Conservation (phyloP, 2,113 vertebrate species). For the Candoia aspera region DNA sequence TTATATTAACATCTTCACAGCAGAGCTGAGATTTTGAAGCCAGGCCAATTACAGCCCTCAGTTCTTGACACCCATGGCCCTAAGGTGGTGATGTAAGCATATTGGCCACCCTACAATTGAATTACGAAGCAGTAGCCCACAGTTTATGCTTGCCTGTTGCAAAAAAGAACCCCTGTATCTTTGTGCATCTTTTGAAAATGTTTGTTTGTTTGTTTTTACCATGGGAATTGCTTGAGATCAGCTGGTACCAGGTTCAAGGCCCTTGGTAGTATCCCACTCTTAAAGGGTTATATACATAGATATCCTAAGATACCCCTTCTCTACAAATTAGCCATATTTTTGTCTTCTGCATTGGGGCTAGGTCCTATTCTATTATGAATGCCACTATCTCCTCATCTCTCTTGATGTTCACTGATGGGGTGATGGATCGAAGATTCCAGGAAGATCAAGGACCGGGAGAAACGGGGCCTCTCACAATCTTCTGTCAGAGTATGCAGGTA, state of each 20-base stretch:
- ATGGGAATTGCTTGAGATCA: background rate
- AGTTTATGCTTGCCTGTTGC: background rate
- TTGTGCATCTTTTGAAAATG: background rate
- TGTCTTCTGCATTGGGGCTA: constrained; percentile 54
- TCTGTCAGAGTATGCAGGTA: constrained; percentile 80
- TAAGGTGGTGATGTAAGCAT: background rate
- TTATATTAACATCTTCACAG: background rate
- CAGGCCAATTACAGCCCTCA: fast-evolving
- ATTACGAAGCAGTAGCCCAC: background rate
- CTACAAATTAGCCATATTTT: background rate
- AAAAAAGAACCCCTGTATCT: background rate
- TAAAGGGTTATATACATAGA: background rate
- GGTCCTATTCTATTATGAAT: constrained; percentile 90
- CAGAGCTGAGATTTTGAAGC: background rate
- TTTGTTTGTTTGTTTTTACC: background rate
- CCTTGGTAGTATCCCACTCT: background rate
- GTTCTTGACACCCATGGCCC: background rate
- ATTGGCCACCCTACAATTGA: too few relatives aligned
- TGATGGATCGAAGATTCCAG: constrained; percentile 80
- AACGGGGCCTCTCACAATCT: constrained; percentile 76
- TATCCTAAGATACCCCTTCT: too few relatives aligned
- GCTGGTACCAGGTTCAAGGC: background rate
- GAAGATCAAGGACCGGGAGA: constrained; percentile 85
- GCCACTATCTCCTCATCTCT: constrained; percentile 72
- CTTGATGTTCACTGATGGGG: constrained; percentile 77